Percentiles rank a stretch among this genome's conserved stretches.
These are phyloP conservation scores for Lasiurus cinereus DNA, from an alignment of 2,113 vertebrate genomes.

Conservation along the genomic window DNA sequence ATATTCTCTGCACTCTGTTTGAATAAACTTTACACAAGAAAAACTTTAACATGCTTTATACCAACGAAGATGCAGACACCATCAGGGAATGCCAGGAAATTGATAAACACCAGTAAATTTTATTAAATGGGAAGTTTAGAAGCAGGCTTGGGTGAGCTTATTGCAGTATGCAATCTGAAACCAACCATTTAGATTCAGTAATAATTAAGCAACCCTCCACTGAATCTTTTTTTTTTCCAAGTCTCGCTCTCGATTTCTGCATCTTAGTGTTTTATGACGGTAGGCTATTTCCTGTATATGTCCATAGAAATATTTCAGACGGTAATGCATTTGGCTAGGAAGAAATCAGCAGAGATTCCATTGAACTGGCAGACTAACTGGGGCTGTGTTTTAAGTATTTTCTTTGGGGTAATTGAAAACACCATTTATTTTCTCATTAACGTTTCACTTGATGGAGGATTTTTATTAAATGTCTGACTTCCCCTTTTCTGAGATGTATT, in stretches of 20 bases:
- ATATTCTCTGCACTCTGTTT: background rate
- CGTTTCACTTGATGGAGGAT: background rate
- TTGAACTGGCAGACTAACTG: background rate
- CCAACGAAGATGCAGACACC: background rate
- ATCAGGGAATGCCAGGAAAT: slow-evolving; percentile 10
- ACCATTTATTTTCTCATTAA: background rate
- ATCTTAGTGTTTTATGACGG: background rate
- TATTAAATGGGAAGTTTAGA: background rate
- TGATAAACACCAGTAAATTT: background rate
- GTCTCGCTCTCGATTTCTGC: background rate
- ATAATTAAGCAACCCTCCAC: background rate
- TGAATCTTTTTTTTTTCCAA: background rate
- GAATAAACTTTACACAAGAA: slow-evolving; percentile 51
- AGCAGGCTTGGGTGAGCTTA: background rate
- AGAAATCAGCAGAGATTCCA: background rate
- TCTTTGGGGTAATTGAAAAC: background rate
- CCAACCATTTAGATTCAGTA: background rate
- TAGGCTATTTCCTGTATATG: background rate
- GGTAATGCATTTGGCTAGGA: background rate
- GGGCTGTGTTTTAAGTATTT: background rate
- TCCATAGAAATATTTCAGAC: background rate
- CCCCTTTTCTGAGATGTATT: background rate
- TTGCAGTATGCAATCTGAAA: background rate
- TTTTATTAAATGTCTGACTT: background rate
- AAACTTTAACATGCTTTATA: background rate